Conservation (phyloP, 2,888 invertebrate genomes). For the Orthosia gothica region DNA sequence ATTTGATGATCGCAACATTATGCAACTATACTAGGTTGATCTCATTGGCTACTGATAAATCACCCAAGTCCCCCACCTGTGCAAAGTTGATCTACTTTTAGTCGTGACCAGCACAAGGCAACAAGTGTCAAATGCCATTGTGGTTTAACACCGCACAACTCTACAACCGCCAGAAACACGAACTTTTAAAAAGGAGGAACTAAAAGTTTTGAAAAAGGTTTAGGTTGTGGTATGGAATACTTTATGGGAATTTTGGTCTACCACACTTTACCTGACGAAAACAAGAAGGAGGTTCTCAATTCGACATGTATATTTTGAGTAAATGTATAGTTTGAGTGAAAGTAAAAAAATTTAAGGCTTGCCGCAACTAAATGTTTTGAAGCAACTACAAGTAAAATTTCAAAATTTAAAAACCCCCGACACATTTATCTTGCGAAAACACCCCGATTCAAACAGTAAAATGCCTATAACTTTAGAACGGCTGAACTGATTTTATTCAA, state of each 20-base stretch:
- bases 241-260: slow-evolving; percentile 4
- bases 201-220: slow-evolving; percentile 32
- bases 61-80: slow-evolving; percentile 49
- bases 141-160: slow-evolving; percentile 32
- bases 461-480: no score
- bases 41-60: slow-evolving; percentile 34
- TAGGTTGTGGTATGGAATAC: not conserved
- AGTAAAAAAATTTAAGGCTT: no score
- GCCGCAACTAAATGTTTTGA: no score
- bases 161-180: slow-evolving; percentile 8
- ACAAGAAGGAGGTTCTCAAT: no score
- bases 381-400: no score
- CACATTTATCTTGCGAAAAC: no score
- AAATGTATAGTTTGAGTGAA: no score
- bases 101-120: slow-evolving; percentile 52
- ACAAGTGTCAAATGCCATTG: slow-evolving; percentile 49
- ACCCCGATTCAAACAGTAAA: no score
- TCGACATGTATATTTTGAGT: no score
- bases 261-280: no score
- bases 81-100: slow-evolving; percentile 36
- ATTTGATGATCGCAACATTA: not conserved
- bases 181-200: slow-evolving; percentile 10
- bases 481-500: no score
- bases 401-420: no score
- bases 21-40: slow-evolving; percentile 10